Conservation (phyloP, 2,888 invertebrate species). For the Aspidiotus rigidus region DNA sequence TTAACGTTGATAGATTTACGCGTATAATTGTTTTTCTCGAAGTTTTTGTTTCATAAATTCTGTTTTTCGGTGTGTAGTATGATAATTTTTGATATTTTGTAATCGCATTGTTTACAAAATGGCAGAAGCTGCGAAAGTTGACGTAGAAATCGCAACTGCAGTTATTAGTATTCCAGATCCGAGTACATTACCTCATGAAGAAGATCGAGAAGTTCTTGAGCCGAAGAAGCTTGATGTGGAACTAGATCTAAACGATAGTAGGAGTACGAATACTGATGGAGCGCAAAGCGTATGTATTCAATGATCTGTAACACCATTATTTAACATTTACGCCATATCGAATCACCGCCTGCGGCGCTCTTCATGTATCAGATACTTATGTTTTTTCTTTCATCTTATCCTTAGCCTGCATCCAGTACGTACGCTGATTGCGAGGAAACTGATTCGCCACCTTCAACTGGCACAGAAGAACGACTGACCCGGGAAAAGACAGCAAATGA, state of each 20-base stretch:
- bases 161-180: background rate
- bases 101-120: background rate
- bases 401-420: conserved; percentile 27
- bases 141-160: background rate
- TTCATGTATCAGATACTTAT: background rate
- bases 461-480: background rate
- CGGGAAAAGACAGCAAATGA: background rate
- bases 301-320: too few species aligned
- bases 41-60: too few species aligned
- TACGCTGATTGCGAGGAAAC: conserved; percentile 27
- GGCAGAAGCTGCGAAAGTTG: background rate
- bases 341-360: too few species aligned
- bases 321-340: too few species aligned
- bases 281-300: conserved; percentile 19
- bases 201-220: background rate
- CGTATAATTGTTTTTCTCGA: too few species aligned
- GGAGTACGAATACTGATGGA: conserved; percentile 18
- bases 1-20: too few species aligned
- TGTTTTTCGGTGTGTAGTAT: too few species aligned
- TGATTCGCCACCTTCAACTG: background rate
- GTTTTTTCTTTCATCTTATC: background rate
- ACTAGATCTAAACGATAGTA: conserved; percentile 17
- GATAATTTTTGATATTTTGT: too few species aligned
- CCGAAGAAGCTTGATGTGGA: background rate
- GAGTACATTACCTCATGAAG: background rate